Base-by-base conservation (phyloP, 2,888 invertebrate species). In the Eubasilissa splendida region DNA sequence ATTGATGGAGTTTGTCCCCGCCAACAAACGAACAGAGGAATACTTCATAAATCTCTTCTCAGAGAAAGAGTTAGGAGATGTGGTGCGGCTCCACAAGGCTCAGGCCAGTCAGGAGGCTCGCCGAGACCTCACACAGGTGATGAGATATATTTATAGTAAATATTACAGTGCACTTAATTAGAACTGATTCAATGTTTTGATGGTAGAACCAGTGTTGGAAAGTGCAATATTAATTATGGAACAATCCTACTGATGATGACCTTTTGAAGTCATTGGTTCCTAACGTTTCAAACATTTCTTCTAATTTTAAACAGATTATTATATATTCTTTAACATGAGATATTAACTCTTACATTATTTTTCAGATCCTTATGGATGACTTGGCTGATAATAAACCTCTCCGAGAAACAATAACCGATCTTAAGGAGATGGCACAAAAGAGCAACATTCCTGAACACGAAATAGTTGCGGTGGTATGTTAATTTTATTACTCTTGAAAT, bases 1-100 rank as follows among this genome's bases (percentile, higher is more conserved):
- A 88, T 89, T 97, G 87, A 93, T 96, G 94, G 97, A 98, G 89
- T 97, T 98, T 90, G 95, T 98, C 87, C 98, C 98, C 84, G 93
- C 95, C 86, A 98, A 97, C 90, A 98, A 97, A 87, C 94, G 98
- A 87, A 96, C 96, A 86, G 96, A 96, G 89, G 96, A 96, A 86
- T 94, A 95, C 88, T 95, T 98, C 88, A 93, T 94, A 86, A 90
- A 94, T 85, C 92, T 94, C 85, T 97, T 97, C 90, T 93, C 93
- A 85, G 93, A 95, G 80, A 94, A 95, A 85, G 96, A 95, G 50
- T 92, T 97, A 84, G 93, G 93, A 76, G 95, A 96, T 88, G 93
- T 97, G 86, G 93, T 95, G 85, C 94, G 94, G 85, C 90, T 96
- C 85, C 95, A 96, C 87, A 94, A 96, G 87, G 95, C 95, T 83